Percentiles rank a stretch among this genome's conserved stretches.
phyloP scores from a whole-genome alignment of 2,113 vertebrate species.

The Promerops cafer region DNA sequence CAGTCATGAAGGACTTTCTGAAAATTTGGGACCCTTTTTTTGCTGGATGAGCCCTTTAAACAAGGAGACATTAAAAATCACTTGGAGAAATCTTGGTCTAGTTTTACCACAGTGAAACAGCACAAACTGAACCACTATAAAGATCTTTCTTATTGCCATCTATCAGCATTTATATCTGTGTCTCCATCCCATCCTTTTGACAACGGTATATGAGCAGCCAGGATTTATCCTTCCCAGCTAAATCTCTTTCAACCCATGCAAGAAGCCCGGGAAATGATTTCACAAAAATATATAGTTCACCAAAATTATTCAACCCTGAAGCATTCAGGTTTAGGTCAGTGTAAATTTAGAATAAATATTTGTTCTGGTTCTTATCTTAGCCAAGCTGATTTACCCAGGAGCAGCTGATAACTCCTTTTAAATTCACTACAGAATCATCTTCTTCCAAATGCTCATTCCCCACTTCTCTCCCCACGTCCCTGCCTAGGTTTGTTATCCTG shows the following conservation, averaged over 20 bases:
- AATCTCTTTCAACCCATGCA: conserved; percentile 35
- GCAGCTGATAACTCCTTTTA: conserved; percentile 31
- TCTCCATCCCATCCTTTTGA: conserved; percentile 20
- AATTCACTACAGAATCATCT: conserved; percentile 14
- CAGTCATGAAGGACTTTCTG: not conserved
- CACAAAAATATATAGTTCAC: conserved; percentile 19
- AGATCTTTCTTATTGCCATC: conserved; percentile 19
- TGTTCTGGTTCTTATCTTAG: conserved; percentile 54
- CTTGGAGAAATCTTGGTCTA: not conserved
- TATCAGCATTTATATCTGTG: conserved; percentile 10
- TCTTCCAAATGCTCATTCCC: not conserved
- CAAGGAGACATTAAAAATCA: rapidly evolving
- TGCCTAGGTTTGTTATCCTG: not conserved
- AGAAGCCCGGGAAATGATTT: conserved; percentile 25
- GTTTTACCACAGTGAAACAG: not conserved
- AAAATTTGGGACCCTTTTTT: not conserved
- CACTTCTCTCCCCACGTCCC: not conserved
- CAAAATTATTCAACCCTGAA: conserved; percentile 37
- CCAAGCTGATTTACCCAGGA: conserved; percentile 49
- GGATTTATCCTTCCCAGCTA: conserved; percentile 30
- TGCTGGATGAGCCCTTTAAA: not conserved
- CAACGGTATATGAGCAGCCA: not conserved
- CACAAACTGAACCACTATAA: not conserved
- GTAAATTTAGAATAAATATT: conserved; percentile 62
- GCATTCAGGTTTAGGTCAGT: conserved; percentile 42